Evolutionary conservation across 2,888 invertebrate genomes (phyloP), one percentile per base, ranked within the genome.

Genomic region (Volucella zonaria): DNA sequence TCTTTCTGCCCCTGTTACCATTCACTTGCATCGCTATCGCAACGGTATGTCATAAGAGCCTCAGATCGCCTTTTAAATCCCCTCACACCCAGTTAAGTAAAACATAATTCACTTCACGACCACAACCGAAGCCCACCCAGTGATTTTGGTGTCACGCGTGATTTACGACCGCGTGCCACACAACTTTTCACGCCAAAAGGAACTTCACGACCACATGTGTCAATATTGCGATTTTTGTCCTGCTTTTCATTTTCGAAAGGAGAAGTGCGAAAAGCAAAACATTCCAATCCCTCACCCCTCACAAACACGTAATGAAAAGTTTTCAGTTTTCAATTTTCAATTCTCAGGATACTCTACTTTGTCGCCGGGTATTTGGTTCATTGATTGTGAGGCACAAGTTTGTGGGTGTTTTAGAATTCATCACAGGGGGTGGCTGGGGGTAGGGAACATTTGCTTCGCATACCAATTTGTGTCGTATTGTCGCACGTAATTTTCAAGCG

Each of bases 291-390:
- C 62, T 14, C 61, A 58, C 18, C 64, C 3, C 40, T 23, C 23
- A 15, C 47, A 10, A 56, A 54, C 62, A 81, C 76, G 81, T 80
- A 82, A 85, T 85, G 85, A 81, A 85, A 85, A 85, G 81, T 85
- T 85, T 85, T 81, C 85, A 81, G 76, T 31, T 31, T 31, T 31
- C 31, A 31, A 31, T 31, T 31, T 31, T 31, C 85, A 81, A 85
- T 85, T 81, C 80, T 15, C 81, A 81, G 81, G 73, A 81, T 73
- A 70, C 76, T 73, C 76, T 85, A 85, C 81, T 85, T 85, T 85
- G 85, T 85, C 76, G 81, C 59, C 64, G 42, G 18, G 76, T 31
- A 31, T 73, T 81, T 51, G 85, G 81, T 81, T 85, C 85, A 85
- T 85, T 85, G 85, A 81, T 85, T 85, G 58, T 62, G 62, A 52